Conservation (phyloP, 2,797 vertebrate genomes). For the Sylvia borin region DNA sequence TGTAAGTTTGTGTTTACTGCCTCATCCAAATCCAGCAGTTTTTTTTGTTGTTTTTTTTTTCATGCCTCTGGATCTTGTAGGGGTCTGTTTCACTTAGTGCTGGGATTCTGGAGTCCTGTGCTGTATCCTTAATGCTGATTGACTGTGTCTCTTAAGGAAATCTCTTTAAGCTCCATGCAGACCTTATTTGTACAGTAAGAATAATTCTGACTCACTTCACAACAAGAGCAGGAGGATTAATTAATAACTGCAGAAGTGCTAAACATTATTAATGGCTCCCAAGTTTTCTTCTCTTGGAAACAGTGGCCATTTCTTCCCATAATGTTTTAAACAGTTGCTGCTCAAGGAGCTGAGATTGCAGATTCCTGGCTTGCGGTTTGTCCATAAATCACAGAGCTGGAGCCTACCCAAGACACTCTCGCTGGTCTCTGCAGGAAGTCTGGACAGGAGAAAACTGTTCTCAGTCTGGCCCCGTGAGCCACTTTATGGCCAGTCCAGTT, state of each 20-base stretch:
- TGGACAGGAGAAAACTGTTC: conserved; percentile 54
- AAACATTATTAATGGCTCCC: conserved; percentile 53
- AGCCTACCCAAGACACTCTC: conserved; percentile 46
- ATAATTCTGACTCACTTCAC: neutral
- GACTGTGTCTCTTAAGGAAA: neutral
- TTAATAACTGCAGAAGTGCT: conserved; percentile 19
- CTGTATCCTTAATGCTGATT: neutral
- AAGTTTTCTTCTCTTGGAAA: conserved; percentile 51
- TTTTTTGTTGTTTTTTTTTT: too few species aligned
- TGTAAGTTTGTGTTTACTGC: neutral
- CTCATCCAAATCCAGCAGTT: neutral
- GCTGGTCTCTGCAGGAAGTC: conserved; percentile 46
- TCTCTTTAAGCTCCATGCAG: neutral
- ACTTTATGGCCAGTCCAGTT: conserved; percentile 37
- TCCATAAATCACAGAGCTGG: conserved; percentile 63
- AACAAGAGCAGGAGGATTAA: neutral
- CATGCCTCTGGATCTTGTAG: neutral
- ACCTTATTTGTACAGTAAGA: neutral
- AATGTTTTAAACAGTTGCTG: conserved; percentile 70
- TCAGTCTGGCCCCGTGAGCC: conserved; percentile 31
- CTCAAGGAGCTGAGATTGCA: conserved; percentile 53
- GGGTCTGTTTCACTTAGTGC: neutral
- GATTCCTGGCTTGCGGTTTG: conserved; percentile 59
- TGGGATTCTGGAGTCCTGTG: neutral
- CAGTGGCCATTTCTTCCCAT: conserved; percentile 45